phyloP scores from a whole-genome alignment of 1,140 invertebrate species.

The Heterodera carotae region DNA sequence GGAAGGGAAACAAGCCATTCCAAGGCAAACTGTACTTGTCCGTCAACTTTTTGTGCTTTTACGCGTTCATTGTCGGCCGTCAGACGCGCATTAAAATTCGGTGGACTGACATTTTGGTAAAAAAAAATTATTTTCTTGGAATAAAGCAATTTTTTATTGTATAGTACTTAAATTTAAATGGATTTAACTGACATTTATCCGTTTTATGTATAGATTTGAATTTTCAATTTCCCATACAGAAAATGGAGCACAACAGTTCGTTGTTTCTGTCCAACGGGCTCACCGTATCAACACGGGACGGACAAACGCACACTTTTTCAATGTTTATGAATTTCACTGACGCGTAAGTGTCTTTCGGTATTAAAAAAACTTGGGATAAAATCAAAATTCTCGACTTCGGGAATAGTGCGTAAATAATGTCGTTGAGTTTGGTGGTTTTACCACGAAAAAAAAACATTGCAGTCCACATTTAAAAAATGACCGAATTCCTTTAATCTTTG shows the following conservation, averaged over 20 bases:
- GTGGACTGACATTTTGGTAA: slow-evolving; percentile 71
- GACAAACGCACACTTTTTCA: slow-evolving; percentile 73
- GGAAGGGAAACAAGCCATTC: slow-evolving; percentile 84
- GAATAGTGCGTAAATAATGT: too few species aligned
- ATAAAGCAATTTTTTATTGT: slow-evolving; percentile 13
- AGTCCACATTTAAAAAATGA: too few species aligned
- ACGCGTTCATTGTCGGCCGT: slow-evolving; percentile 87
- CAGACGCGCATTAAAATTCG: slow-evolving; percentile 84
- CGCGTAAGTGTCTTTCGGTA: slow-evolving; percentile 71
- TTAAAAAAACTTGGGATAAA: too few species aligned
- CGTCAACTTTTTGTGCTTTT: slow-evolving; percentile 91
- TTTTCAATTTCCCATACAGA: slow-evolving; percentile 53
- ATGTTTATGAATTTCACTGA: slow-evolving; percentile 86
- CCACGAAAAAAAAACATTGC: too few species aligned
- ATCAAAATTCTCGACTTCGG: too few species aligned
- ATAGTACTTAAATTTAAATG: slow-evolving; percentile 10
- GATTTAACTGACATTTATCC: too few species aligned
- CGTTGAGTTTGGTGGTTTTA: too few species aligned
- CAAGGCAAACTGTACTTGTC: slow-evolving; percentile 96
- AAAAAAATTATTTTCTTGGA: too few species aligned
- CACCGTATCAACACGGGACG: slow-evolving; percentile 78
- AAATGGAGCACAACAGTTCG: slow-evolving; percentile 66
- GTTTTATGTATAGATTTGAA: too few species aligned
- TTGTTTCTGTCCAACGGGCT: slow-evolving; percentile 82
- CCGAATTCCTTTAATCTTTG: background rate